Base-by-base conservation (phyloP, 1,140 invertebrate species). In the Dreissena rostriformis region DNA sequence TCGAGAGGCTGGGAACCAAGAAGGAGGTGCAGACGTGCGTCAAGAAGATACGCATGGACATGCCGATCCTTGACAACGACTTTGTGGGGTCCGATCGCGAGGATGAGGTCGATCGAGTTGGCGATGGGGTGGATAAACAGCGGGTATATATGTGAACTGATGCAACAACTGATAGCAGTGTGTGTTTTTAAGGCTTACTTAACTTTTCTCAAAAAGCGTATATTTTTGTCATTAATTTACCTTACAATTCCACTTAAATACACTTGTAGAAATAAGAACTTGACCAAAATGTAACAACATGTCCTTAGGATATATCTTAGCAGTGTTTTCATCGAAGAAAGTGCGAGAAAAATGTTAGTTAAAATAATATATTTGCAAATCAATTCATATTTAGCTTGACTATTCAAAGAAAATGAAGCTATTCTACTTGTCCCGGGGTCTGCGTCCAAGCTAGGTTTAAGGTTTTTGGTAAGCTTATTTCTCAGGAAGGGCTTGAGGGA, bases 1-100 rank as follows among this genome's bases (percentile, higher is more conserved):
- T 97, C 72, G 97, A 98, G 91, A 95, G 95, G 67, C 94, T 98
- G 0, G 97, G 97, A 12, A 84, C 85, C 65, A 94, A 93, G 73
- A 92, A 91, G 80, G 90, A 91, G 82, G 92, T 84, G 8, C 78
- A 92, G 93, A 93, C 92, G 0, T 92, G 91, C 88, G 88, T 96
- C 51, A 94, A 94, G 26, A 95, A 95, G 85, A 96, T 96, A 85
- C 94, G 96, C 66, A 85, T 95, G n/a, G 95, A 95, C 19, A 95
- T 96, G 93, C 91, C 96, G 5, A 89, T 94, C 88, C 93, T 93
- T 78, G 51, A 87, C 72, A 82, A 89, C 22, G 93, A 92, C 61
- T 87, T 91, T 88, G 86, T 90, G 86, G 73, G 70, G 8, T 66
- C 86, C 52, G 72, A 81, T 17, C 80, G 72, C 17, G 87, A 87